Percentiles rank a stretch among this genome's conserved stretches.
Conservation (phyloP, 2,113 vertebrate genomes). For the Lathamus discolor region DNA sequence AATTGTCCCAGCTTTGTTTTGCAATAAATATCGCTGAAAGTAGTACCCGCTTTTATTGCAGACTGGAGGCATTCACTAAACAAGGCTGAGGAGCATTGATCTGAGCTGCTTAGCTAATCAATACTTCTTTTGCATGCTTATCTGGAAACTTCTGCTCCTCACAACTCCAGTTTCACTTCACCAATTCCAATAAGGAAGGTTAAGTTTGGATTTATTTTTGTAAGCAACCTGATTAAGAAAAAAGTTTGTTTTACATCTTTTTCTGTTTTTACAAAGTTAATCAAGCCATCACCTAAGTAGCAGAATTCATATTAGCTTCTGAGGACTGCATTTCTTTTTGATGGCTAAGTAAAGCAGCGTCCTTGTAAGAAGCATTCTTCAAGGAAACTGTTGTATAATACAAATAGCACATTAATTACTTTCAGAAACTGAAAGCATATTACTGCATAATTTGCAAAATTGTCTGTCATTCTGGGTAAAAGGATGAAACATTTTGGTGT, state of each 20-base stretch:
- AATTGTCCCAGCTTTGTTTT: not conserved
- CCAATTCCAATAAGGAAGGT: not conserved
- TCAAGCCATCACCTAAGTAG: not conserved
- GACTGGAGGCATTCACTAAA: not conserved
- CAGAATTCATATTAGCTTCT: not conserved
- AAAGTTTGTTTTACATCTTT: not conserved
- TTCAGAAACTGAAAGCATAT: not conserved
- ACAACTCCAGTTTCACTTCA: not conserved
- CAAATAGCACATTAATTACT: not conserved
- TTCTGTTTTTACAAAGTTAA: not conserved
- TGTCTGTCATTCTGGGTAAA: not conserved
- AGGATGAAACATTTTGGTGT: not conserved
- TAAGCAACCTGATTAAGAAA: not conserved
- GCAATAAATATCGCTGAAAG: not conserved
- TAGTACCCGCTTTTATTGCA: not conserved
- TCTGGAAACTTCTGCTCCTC: not conserved
- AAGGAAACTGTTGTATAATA: not conserved
- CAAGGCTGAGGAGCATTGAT: not conserved
- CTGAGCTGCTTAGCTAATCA: not conserved
- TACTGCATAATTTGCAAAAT: not conserved
- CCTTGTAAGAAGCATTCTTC: not conserved
- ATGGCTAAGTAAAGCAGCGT: not conserved
- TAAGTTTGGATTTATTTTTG: not conserved
- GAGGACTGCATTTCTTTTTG: not conserved
- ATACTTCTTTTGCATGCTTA: not conserved